These are phyloP conservation scores for Conistra vaccinii DNA, from an alignment of 2,888 invertebrate species.

Conservation along the genomic window DNA sequence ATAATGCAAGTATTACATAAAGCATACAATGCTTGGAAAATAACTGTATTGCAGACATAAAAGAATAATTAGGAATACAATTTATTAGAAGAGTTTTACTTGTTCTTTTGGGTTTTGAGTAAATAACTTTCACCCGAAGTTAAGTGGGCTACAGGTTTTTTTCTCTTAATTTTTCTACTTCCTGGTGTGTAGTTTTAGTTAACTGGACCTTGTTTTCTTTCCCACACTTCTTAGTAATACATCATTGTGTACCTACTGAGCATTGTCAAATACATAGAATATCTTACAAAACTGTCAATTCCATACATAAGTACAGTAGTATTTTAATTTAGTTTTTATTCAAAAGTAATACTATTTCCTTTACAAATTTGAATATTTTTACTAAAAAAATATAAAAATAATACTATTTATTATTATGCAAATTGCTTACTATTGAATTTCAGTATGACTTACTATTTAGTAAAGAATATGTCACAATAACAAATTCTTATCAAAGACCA, in stretches of 20 bases:
- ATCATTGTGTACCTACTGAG: slow-evolving; percentile 35
- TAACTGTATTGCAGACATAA: slow-evolving; percentile 13
- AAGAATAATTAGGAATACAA: slow-evolving; percentile 41
- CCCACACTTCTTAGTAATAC: slow-evolving; percentile 46
- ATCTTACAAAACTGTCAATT: slow-evolving; percentile 39
- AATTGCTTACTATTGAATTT: not conserved
- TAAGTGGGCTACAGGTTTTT: slow-evolving; percentile 39
- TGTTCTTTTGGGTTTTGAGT: slow-evolving; percentile 45
- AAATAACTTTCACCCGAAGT: slow-evolving; percentile 50
- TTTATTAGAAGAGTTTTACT: slow-evolving; percentile 34
- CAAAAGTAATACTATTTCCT: not conserved
- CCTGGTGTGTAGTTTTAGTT: slow-evolving; percentile 29
- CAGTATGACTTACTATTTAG: not conserved
- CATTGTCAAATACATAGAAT: slow-evolving; percentile 48
- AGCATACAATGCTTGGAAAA: slow-evolving; percentile 20
- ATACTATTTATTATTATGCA: not conserved
- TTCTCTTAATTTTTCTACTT: slow-evolving; percentile 33
- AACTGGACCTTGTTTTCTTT: slow-evolving; percentile 45
- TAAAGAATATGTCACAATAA: slow-evolving; percentile 8
- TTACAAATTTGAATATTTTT: no score
- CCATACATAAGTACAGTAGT: not conserved
- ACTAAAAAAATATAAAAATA: no score
- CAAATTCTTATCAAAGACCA: slow-evolving; percentile 10
- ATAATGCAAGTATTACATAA: slow-evolving; percentile 40
- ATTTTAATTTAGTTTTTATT: slow-evolving; percentile 2